Base-by-base conservation (phyloP, 92 coral and sea anemone genomes). In the Actinostola sp. region DNA sequence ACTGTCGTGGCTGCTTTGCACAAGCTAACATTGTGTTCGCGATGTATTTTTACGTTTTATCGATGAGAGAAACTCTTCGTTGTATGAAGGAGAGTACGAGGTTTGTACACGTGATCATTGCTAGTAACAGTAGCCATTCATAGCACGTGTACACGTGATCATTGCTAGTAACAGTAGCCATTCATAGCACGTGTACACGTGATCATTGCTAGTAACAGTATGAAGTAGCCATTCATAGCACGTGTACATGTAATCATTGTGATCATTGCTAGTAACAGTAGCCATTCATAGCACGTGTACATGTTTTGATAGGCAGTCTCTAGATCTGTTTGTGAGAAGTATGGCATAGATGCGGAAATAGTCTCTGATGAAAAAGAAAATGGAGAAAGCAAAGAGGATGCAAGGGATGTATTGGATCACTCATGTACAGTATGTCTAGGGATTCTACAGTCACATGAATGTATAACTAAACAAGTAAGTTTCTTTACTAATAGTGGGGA, bases 31-130 rank as follows among this genome's bases (percentile, higher is more conserved):
- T 85, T 92, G 66, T 93, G 98, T 73, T 72, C 80, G 0, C 79
- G 98, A n/a, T 93, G 98, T 52, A 73, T 88, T 63, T 92, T 53
- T 90, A 34, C 86, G 98, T 25, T 88, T 88, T 51, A 59, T 77
- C 33, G 97, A 90, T 32, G 86, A 84, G 25, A 86, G 60, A 70
- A 52, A 51, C 38, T 41, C 78, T 52, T 79, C 72, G 1, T 57
- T 77, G 13, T 89, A 78, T 71, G 81, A 63, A 32, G 79, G 80
- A 46, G 70, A 84, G 1, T 48, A 72, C 17, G 67, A 87, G 85
- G 98, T 93, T n/a, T n/a, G n/a, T n/a, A n/a, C n/a, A n/a, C n/a
- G n/a, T n/a, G n/a, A n/a, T n/a, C n/a, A n/a, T n/a, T n/a, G n/a
- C n/a, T n/a, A n/a, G n/a, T n/a, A n/a, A n/a, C n/a, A n/a, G n/a